Percentiles rank a stretch among this genome's conserved stretches.
Conservation (phyloP, 2,113 vertebrate species). For the Xenotilapia flavipinnis region DNA sequence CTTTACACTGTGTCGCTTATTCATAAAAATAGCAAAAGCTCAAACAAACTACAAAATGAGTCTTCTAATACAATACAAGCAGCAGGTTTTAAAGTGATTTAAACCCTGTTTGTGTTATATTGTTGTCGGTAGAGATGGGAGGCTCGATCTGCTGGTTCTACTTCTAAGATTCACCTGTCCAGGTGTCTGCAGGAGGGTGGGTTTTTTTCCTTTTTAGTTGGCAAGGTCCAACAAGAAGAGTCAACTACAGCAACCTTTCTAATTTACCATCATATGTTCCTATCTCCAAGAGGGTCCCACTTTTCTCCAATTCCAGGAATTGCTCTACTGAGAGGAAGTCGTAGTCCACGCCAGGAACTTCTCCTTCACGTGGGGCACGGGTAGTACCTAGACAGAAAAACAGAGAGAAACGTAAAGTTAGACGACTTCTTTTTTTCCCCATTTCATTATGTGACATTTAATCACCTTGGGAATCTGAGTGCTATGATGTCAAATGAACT, state of each 20-base stretch:
- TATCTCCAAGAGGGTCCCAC: slow-evolving; percentile 92
- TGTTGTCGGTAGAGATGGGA: neutral
- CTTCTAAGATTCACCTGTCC: neutral
- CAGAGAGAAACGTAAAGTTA: slow-evolving; percentile 1
- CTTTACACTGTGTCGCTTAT: neutral
- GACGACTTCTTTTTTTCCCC: rapidly evolving
- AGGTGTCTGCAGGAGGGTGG: neutral
- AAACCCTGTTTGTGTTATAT: neutral
- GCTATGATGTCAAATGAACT: neutral
- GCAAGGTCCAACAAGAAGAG: neutral
- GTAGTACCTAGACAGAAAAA: slow-evolving; percentile 83
- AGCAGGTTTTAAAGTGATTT: neutral
- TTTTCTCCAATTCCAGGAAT: slow-evolving; percentile 89
- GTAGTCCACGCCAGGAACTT: slow-evolving; percentile 95
- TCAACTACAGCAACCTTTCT: neutral
- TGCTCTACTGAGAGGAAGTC: slow-evolving; percentile 93
- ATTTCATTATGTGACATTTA: neutral
- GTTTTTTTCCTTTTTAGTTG: neutral
- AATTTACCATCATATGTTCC: slow-evolving; percentile 93
- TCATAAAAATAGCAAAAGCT: neutral
- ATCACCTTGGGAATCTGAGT: neutral
- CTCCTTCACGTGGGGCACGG: slow-evolving; percentile 88
- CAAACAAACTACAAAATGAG: neutral
- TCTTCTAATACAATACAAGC: neutral
- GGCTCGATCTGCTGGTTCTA: neutral